A percentile compares a stretch with the other conserved stretches of the same genome.
Evolutionary conservation across 30 jellyfish, hydroid and myxozoan genomes (phyloP).

Genomic region (Clytia hemisphaerica): DNA sequence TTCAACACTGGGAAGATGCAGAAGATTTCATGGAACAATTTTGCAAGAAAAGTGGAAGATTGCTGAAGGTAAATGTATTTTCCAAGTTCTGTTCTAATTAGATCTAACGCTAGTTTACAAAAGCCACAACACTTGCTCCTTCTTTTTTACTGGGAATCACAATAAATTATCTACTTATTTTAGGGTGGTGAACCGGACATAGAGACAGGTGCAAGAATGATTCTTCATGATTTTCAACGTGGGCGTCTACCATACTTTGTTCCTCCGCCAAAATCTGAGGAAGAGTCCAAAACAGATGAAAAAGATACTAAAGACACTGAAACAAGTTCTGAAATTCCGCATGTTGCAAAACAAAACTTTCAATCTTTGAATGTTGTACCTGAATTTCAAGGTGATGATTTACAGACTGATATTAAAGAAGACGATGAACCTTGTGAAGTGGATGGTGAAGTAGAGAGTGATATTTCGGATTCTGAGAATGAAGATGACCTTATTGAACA

Average conservation of each 20-base stretch:
- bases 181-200: conserved; percentile 99
- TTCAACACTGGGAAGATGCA: conserved; percentile 59
- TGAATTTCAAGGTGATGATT: background rate
- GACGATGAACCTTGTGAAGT: background rate
- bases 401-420: background rate
- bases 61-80: conserved; percentile 51
- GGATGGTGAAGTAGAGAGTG: background rate
- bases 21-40: conserved; percentile 77
- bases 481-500: background rate
- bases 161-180: background rate
- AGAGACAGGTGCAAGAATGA: conserved; percentile 85
- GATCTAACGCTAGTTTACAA: too few relatives aligned
- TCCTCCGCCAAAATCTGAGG: conserved; percentile 79
- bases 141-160: background rate
- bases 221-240: conserved; percentile 84
- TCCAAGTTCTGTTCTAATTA: too few relatives aligned
- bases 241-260: conserved; percentile 98
- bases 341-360: conserved; percentile 8
- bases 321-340: too few relatives aligned
- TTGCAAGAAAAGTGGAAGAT: conserved; percentile 74
- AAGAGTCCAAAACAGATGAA: too few relatives aligned
- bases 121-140: too few relatives aligned
- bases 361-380: background rate
- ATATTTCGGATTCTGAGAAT: too few relatives aligned
- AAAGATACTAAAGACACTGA: too few relatives aligned